These are phyloP conservation scores for Stichodactyla helianthus DNA, from an alignment of 64 coral and sea anemone species.

Conservation along the genomic window DNA sequence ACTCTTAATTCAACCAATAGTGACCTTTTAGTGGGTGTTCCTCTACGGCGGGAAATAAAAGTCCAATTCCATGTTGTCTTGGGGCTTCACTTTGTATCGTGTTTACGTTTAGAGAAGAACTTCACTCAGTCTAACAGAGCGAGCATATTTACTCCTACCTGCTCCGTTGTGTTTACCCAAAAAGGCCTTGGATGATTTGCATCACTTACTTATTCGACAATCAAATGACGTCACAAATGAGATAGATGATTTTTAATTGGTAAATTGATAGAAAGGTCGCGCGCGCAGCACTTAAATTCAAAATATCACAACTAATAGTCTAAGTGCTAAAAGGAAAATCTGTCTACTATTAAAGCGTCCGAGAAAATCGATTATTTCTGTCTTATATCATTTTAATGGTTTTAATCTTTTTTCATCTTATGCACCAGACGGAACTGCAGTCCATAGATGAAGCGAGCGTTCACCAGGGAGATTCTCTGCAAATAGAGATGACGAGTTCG, in stretches of 20 bases:
- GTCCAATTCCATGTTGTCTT: not conserved
- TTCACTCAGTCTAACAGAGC: conserved; percentile 18
- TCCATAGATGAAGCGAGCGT: not conserved
- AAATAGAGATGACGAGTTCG: not conserved
- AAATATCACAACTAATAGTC: not conserved
- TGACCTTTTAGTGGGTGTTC: not conserved
- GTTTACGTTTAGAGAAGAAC: conserved; percentile 7
- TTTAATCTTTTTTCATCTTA: not conserved
- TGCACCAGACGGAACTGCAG: not conserved
- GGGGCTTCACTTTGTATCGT: not conserved
- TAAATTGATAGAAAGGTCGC: conserved; percentile 3
- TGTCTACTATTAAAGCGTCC: not conserved
- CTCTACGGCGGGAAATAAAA: not conserved
- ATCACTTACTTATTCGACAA: conserved; percentile 5
- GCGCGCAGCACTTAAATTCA: not conserved
- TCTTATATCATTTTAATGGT: not conserved
- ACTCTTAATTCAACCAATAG: not conserved
- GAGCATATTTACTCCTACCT: conserved; percentile 32
- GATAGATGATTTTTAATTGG: not conserved
- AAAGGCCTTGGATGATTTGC: not conserved
- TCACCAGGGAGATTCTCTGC: not conserved
- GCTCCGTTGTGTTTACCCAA: conserved; percentile 12
- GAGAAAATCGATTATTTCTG: not conserved
- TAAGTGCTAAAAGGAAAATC: not conserved
- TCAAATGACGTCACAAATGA: conserved; percentile 10